phyloP scores from a whole-genome alignment of 1,140 invertebrate species.

The Conus ventricosus region DNA sequence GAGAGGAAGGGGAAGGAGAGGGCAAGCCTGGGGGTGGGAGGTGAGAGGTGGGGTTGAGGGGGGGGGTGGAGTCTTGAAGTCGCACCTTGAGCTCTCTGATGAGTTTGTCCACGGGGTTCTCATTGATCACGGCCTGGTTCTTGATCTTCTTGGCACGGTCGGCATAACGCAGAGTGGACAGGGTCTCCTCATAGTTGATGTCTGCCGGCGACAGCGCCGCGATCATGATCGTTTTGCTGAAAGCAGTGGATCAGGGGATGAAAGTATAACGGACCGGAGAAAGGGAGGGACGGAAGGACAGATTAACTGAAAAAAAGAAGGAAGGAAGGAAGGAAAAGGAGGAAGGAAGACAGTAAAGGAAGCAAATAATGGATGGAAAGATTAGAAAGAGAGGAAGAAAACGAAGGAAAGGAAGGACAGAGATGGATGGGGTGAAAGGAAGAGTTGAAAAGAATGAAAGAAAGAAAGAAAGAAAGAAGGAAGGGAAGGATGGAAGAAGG shows the following conservation, averaged over 20 bases:
- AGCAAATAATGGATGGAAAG: not conserved
- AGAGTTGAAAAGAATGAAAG: not conserved
- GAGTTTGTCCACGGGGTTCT: slow-evolving; percentile 75
- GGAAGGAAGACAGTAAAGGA: not conserved
- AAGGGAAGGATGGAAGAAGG: not conserved
- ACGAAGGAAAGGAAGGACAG: not conserved
- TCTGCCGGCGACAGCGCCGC: slow-evolving; percentile 82
- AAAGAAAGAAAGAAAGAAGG: not conserved
- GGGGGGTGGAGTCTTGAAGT: too few relatives aligned
- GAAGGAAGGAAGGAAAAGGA: not conserved
- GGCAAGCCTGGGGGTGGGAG: too few relatives aligned
- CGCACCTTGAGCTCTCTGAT: slow-evolving; percentile 73
- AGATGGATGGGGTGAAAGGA: not conserved
- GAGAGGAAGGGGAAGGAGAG: too few relatives aligned
- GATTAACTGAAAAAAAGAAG: too few relatives aligned
- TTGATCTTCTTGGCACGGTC: slow-evolving; percentile 81
- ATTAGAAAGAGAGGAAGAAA: not conserved
- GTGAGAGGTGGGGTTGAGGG: too few relatives aligned
- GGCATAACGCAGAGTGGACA: slow-evolving; percentile 80
- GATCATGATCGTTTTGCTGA: slow-evolving; percentile 77
- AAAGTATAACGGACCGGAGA: too few relatives aligned
- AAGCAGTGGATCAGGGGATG: slow-evolving; percentile 1
- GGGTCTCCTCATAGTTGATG: slow-evolving; percentile 81
- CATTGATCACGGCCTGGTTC: slow-evolving; percentile 78
- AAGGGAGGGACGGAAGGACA: too few relatives aligned